A percentile compares a stretch with the other conserved stretches of the same genome.
These are phyloP conservation scores for Tinea trinotella DNA, from an alignment of 2,888 invertebrate species.

Conservation along the genomic window DNA sequence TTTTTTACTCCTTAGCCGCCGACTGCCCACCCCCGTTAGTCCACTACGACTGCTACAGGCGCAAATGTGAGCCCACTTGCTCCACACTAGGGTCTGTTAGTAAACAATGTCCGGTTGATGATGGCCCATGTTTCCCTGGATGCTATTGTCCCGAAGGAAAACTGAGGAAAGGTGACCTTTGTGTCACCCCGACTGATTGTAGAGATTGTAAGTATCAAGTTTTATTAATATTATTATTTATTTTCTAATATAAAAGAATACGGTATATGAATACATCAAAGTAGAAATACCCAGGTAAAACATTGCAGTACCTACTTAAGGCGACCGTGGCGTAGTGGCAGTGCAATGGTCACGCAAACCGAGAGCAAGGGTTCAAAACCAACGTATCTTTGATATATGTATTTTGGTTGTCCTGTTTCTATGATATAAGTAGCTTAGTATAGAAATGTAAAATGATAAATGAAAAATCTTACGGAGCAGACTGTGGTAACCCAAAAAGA, in stretches of 20 bases:
- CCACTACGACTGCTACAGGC: slow-evolving; percentile 86
- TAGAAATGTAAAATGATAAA: no score
- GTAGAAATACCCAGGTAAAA: neutral
- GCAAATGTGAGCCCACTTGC: slow-evolving; percentile 85
- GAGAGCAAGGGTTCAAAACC: no score
- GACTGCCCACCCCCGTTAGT: slow-evolving; percentile 82
- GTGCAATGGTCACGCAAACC: no score
- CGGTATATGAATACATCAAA: neutral
- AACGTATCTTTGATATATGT: no score
- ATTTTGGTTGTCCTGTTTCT: no score
- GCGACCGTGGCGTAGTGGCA: no score
- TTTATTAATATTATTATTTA: no score
- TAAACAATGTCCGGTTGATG: slow-evolving; percentile 72
- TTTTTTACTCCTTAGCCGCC: slow-evolving; percentile 71
- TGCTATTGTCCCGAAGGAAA: slow-evolving; percentile 87
- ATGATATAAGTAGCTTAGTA: no score
- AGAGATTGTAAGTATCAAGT: slow-evolving; percentile 76
- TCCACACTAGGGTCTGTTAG: slow-evolving; percentile 45
- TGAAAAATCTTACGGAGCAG: no score
- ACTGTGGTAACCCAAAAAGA: no score
- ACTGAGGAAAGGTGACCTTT: slow-evolving; percentile 76
- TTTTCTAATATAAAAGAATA: neutral
- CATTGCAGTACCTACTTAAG: no score
- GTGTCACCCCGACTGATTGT: slow-evolving; percentile 80
- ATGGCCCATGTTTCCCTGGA: slow-evolving; percentile 83